Percentiles rank a stretch among this genome's conserved stretches.
Evolutionary conservation across 2,113 vertebrate genomes (phyloP).

Genomic region (Alethe castanea): DNA sequence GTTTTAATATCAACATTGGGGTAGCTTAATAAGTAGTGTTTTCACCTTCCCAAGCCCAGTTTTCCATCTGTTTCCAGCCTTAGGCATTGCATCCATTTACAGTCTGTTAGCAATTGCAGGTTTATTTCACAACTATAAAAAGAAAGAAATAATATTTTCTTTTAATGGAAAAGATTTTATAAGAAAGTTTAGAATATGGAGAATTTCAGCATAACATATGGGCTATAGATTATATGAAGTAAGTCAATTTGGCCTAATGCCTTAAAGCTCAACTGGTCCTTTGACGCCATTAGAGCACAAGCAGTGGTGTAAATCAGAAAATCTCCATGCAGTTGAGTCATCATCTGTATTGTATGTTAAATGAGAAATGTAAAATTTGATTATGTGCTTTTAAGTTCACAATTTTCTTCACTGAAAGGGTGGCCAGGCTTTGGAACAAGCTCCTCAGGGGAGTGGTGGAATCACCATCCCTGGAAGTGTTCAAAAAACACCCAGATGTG

Average conservation of each 20-base stretch:
- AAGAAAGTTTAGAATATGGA: not conserved
- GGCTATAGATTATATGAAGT: not conserved
- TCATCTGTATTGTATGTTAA: not conserved
- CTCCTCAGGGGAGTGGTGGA: not conserved
- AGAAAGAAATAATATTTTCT: conserved; percentile 2
- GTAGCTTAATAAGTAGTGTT: not conserved
- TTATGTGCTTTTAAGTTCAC: not conserved
- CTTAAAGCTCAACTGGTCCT: not conserved
- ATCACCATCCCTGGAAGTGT: not conserved
- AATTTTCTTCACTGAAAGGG: not conserved
- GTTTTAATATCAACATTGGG: not conserved
- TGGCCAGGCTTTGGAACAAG: not conserved
- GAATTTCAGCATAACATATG: not conserved
- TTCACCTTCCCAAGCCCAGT: not conserved
- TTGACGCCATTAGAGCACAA: not conserved
- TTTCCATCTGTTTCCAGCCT: conserved; percentile 13
- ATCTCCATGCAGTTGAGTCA: not conserved
- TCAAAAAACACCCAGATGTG: not conserved
- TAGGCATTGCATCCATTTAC: not conserved
- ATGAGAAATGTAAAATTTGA: not conserved
- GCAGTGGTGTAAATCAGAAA: not conserved
- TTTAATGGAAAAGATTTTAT: not conserved
- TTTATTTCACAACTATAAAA: conserved; percentile 10
- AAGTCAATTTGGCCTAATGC: not conserved
- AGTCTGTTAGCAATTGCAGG: not conserved